Evolutionary conservation across 92 coral and sea anemone species (phyloP), one percentile per base, ranked within the genome.

Genomic region (Heliopora coerulea): DNA sequence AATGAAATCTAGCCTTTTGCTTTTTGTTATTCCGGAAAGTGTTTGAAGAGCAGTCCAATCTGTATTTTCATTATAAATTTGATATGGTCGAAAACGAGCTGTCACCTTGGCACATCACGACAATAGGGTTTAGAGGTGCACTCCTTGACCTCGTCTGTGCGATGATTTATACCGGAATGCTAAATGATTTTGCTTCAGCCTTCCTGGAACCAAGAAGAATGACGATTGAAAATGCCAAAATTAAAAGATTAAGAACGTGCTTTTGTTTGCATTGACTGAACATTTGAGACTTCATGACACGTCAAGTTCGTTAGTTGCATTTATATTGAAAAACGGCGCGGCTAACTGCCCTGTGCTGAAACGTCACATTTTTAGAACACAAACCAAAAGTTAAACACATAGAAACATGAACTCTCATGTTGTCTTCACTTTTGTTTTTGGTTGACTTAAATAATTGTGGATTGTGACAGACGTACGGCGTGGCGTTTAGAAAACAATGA

Each of bases 151-250:
- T 42, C n/a, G 20, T 50, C 58, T 50, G 58, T 50, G 26, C 17
- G 26, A 17, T 50, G 8, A 50, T 17, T 17, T 17, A n/a, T 3
- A 50, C 26, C 58, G 21, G 58, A 50, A 23, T n/a, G 21, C 61
- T 56, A 14, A 56, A 56, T 17, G 61, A 56, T 23, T 23, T 50
- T 34, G 13, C 40, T 49, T 18, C 76, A 29, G 76, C 32, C 76
- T 69, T 69, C 52, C 8, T 28, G 63, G 77, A 35, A 70, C 77
- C 63, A 67, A 67, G 74, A 46, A 20, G 41, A 67, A 28, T 10
- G 72, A 54, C 56, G 54, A 65, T 41, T 49, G 58, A 67, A 28
- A 67, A 48, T 67, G 21, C 39, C 74, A 3, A n/a, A 67, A 67
- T 67, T 67, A 29, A 40, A 26, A 67, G 21, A 20, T 65, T 39